Evolutionary conservation across 2,797 vertebrate genomes (phyloP).

Genomic region (Melanotaenia pygmaea): DNA sequence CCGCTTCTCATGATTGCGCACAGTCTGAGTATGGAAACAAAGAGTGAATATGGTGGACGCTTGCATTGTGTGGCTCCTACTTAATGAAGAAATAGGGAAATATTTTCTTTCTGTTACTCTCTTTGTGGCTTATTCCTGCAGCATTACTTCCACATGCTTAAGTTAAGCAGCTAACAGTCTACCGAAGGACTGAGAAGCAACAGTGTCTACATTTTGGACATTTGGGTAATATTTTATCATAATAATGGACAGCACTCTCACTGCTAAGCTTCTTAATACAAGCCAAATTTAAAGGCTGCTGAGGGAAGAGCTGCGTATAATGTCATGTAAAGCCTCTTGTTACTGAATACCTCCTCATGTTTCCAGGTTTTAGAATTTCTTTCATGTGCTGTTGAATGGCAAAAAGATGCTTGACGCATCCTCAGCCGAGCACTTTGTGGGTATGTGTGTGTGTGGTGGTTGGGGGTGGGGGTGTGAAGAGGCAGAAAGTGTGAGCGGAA

Average conservation of each 20-base stretch:
- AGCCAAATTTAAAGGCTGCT: constrained; percentile 64
- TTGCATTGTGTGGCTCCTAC: not conserved
- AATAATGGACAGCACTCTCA: constrained; percentile 53
- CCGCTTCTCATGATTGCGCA: constrained; percentile 7
- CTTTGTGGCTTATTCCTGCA: constrained; percentile 7
- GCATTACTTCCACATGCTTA: constrained; percentile 25
- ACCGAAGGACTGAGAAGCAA: constrained; percentile 36
- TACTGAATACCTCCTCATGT: constrained; percentile 24
- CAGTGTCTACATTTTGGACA: constrained; percentile 44
- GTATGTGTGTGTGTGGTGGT: no score
- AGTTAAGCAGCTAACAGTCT: constrained; percentile 30
- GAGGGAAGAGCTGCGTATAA: constrained; percentile 40
- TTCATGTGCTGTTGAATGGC: constrained; percentile 2
- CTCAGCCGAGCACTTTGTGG: not conserved
- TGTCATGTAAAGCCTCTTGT: constrained; percentile 63
- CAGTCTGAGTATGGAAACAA: constrained; percentile 14
- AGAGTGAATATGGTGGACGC: constrained; percentile 4
- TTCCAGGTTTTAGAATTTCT: constrained; percentile 1
- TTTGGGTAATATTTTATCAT: constrained; percentile 58
- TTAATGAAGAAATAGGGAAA: constrained; percentile 23
- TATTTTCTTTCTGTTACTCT: constrained; percentile 8
- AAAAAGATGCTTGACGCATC: constrained; percentile 28
- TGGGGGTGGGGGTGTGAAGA: constrained; percentile 13
- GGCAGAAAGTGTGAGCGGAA: constrained; percentile 26
- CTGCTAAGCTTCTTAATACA: constrained; percentile 63